A percentile compares a stretch with the other conserved stretches of the same genome.
Evolutionary conservation across 2,888 invertebrate species (phyloP).

Genomic region (Agrochola lychnidis): DNA sequence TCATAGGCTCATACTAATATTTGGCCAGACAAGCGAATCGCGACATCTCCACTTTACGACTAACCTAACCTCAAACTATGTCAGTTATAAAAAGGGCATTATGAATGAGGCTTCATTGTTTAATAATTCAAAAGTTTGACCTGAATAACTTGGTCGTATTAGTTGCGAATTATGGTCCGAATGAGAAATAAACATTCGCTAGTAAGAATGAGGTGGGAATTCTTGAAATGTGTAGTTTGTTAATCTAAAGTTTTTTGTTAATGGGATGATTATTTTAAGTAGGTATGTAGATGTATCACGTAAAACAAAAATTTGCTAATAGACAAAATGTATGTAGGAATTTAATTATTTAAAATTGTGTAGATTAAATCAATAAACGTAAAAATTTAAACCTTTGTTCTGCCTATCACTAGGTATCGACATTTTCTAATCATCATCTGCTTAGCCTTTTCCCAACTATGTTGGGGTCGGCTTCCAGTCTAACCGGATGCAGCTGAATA

Average conservation of each 20-base stretch:
- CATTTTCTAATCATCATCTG: too few relatives aligned
- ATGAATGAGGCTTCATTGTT: conserved; percentile 38
- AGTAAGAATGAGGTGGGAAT: not conserved
- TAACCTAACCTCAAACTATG: conserved; percentile 53
- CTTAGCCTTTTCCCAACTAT: too few relatives aligned
- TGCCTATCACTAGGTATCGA: not conserved
- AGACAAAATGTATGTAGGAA: too few relatives aligned
- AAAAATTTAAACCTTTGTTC: not conserved
- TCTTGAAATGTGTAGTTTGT: not conserved
- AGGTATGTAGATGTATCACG: too few relatives aligned
- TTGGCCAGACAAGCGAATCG: conserved; percentile 30
- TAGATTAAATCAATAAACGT: not conserved
- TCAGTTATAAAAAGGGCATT: conserved; percentile 56
- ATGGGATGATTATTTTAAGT: too few relatives aligned
- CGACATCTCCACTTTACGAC: conserved; percentile 63
- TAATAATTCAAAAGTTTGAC: conserved; percentile 54
- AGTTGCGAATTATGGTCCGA: conserved; percentile 44
- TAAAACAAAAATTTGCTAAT: too few relatives aligned
- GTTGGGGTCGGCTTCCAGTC: too few relatives aligned
- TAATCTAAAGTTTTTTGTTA: too few relatives aligned
- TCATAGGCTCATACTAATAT: not conserved
- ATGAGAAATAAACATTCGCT: conserved; percentile 34
- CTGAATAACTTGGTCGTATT: conserved; percentile 39
- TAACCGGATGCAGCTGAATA: too few relatives aligned
- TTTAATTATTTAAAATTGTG: not conserved